phyloP scores from a whole-genome alignment of 1,140 invertebrate genomes.

The Drosophila ohnishii region DNA sequence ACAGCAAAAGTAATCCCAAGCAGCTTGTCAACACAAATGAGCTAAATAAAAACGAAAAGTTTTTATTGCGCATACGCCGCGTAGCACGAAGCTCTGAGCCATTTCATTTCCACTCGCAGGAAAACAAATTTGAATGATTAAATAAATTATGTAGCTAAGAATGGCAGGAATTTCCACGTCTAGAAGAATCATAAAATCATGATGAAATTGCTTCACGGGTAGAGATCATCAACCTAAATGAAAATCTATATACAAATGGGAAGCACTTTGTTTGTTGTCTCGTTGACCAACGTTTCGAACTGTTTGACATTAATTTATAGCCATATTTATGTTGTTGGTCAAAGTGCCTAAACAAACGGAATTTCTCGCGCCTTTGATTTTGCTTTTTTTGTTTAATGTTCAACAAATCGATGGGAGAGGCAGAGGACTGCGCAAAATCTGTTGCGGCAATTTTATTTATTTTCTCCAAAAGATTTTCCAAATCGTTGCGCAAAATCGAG shows the following conservation, averaged over 20 bases:
- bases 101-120: conserved; percentile 29
- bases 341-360: conserved; percentile 13
- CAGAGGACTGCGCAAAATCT: conserved; percentile 22
- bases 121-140: conserved; percentile 62
- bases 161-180: conserved; percentile 26
- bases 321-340: background rate
- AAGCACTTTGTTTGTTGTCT: conserved; percentile 15
- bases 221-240: conserved; percentile 24
- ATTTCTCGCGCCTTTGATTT: conserved; percentile 26
- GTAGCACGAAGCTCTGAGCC: conserved; percentile 25
- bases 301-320: conserved; percentile 39
- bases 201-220: conserved; percentile 17
- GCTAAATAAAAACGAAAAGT: conserved; percentile 39
- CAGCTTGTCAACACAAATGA: conserved; percentile 43
- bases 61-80: conserved; percentile 70
- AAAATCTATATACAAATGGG: background rate
- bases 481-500: conserved; percentile 73
- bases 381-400: conserved; percentile 36
- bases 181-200: conserved; percentile 14
- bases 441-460: conserved; percentile 55
- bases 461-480: conserved; percentile 75
- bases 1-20: conserved; percentile 23
- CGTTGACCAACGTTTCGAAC: conserved; percentile 21
- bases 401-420: conserved; percentile 58
- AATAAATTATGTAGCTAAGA: conserved; percentile 65